Conservation (phyloP, 2,113 vertebrate genomes). For the Ondatra zibethicus region DNA sequence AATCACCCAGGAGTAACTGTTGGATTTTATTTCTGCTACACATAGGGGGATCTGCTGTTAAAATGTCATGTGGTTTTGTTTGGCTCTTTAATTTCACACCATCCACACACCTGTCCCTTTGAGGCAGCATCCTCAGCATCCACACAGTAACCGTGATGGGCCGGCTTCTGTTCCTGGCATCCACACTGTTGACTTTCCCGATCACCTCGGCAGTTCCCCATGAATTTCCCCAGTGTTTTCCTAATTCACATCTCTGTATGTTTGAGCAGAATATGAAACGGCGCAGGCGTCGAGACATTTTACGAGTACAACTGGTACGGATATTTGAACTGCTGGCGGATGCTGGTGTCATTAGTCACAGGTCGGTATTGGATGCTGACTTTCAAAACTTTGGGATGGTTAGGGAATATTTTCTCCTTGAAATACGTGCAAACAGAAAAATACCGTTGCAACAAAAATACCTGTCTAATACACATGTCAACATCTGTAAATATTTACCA, state of each 20-base stretch:
- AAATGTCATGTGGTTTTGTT: not conserved
- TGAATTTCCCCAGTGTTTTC: not conserved
- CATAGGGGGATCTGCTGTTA: not conserved
- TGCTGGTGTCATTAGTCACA: slow-evolving; percentile 98
- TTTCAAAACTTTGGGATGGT: not conserved
- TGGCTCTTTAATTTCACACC: not conserved
- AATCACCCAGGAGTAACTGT: not conserved
- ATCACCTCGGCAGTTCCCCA: not conserved
- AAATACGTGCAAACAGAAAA: not conserved
- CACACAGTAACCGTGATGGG: not conserved
- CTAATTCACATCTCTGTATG: slow-evolving; percentile 56
- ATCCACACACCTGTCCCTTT: not conserved
- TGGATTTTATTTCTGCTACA: not conserved
- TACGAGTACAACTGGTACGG: slow-evolving; percentile 98
- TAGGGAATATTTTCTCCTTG: not conserved
- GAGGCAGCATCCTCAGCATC: not conserved
- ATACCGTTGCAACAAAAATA: not conserved
- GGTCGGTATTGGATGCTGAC: slow-evolving; percentile 83
- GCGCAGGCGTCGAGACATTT: slow-evolving; percentile 98
- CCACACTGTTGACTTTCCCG: not conserved
- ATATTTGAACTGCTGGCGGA: slow-evolving; percentile 99
- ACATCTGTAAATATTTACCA: not conserved
- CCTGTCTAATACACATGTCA: not conserved
- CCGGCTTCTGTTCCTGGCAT: not conserved
- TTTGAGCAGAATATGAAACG: slow-evolving; percentile 96